These are phyloP conservation scores for Chouioia cunea DNA, from an alignment of 2,888 invertebrate genomes.

Conservation along the genomic window DNA sequence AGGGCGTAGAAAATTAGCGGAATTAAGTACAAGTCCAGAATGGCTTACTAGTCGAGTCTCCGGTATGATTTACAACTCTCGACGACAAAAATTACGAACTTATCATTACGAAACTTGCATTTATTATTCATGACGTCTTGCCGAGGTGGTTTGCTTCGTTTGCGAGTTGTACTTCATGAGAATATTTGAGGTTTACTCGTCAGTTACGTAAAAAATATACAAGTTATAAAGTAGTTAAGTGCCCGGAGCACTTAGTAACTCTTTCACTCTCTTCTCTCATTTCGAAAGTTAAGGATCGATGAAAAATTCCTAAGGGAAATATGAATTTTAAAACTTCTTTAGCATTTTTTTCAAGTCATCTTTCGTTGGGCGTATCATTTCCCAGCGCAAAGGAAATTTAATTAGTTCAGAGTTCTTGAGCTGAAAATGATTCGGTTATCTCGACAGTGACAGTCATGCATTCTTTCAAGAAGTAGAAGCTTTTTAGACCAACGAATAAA, in stretches of 20 bases:
- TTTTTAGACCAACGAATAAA: slow-evolving; percentile 9
- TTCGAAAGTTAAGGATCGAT: slow-evolving; percentile 28
- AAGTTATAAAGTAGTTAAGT: slow-evolving; percentile 41
- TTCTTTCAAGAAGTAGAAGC: slow-evolving; percentile 2
- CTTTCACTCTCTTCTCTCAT: slow-evolving; percentile 14
- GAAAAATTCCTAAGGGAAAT: slow-evolving; percentile 34
- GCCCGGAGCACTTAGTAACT: slow-evolving; percentile 39
- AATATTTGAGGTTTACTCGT: too few species aligned
- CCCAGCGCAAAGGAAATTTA: slow-evolving; percentile 17
- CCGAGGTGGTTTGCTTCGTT: too few species aligned
- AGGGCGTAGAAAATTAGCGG: slow-evolving; percentile 20
- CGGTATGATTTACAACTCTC: slow-evolving; percentile 9
- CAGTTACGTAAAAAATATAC: slow-evolving; percentile 13
- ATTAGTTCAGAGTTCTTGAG: slow-evolving; percentile 26
- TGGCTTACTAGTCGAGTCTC: background rate
- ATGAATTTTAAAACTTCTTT: slow-evolving; percentile 21
- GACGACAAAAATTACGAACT: background rate
- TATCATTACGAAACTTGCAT: too few species aligned
- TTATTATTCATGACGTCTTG: too few species aligned
- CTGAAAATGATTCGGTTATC: slow-evolving; percentile 29
- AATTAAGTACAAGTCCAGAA: slow-evolving; percentile 10
- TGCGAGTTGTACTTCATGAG: too few species aligned
- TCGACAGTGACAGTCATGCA: slow-evolving; percentile 19
- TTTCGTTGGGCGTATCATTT: background rate
- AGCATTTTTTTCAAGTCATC: slow-evolving; percentile 2